Conservation (phyloP, 2,797 vertebrate species). For the Rhabdophis nuchalis region DNA sequence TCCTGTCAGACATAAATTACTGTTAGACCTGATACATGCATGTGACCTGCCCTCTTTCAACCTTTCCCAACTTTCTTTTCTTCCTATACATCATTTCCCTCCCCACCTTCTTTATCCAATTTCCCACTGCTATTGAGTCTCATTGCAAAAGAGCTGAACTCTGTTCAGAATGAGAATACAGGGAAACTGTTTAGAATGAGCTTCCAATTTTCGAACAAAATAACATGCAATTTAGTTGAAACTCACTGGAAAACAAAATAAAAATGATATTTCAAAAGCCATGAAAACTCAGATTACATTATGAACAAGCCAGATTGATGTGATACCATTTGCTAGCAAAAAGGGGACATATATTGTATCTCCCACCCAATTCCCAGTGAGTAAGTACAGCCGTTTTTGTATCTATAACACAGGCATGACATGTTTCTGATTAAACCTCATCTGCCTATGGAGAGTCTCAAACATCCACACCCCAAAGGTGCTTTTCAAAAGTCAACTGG, state of each 20-base stretch:
- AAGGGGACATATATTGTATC: neutral
- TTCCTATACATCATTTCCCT: conserved; percentile 38
- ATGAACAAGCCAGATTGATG: neutral
- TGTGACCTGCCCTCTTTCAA: conserved; percentile 38
- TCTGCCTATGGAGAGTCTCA: neutral
- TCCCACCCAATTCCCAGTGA: neutral
- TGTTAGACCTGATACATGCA: conserved; percentile 61
- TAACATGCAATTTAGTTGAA: neutral
- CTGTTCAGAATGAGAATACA: neutral
- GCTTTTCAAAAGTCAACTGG: neutral
- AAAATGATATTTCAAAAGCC: neutral
- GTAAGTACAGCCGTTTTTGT: neutral
- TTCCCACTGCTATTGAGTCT: conserved; percentile 56
- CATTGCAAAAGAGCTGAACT: conserved; percentile 8
- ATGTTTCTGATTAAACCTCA: neutral
- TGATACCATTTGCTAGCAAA: neutral
- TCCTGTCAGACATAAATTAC: conserved; percentile 69
- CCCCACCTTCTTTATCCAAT: neutral
- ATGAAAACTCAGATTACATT: neutral
- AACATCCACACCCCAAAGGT: neutral
- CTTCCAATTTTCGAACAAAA: neutral
- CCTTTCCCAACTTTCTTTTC: conserved; percentile 45
- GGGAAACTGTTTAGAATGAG: neutral
- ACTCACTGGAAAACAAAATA: neutral
- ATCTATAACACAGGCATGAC: neutral